Base-by-base conservation (phyloP, 2,888 invertebrate genomes). In the Parnassius orleans region DNA sequence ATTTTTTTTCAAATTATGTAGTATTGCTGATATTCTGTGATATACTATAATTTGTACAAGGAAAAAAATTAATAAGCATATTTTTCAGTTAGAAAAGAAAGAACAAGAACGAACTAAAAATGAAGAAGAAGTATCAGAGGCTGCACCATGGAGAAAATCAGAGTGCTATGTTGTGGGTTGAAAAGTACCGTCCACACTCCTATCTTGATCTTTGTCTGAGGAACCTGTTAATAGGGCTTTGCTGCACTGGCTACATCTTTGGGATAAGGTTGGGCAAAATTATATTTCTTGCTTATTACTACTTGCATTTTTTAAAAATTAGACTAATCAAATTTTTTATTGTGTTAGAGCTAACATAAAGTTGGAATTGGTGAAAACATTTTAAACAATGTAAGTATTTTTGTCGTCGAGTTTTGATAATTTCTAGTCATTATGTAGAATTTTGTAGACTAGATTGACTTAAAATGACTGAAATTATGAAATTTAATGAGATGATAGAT, bases 171-270 rank as follows among this genome's bases (percentile, higher is more conserved):
- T 86, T 99, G 2, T 99, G 98, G 99, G 98, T 98, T 2, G 98
- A 99, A 78, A 95, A 97, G 78, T 99, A 98, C 81, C 94, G 95
- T 69, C 99, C 99, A 0, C 93, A 92, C 63, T 94, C 93, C 42
- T 99, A 98, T 78, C 86, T 96, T 24, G 98, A 99, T 73, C 89
- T 99, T 86, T 99, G 10, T 98, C 98, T 58, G 98, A 99, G 79
- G 99, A 99, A 90, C 94, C 95, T 41, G 96, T 97, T 0, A 99
- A 99, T 79, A 93, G 98, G 57, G 94, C 95, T 0, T 87, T 99
- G 65, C 87, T 99, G 19, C 95, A 95, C 71, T 99, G 99, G 99
- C 82, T 99, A 9, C 99, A 98, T 89, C 93, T 98, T 75, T 99
- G 99, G 99, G 99, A 99, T 81, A 98, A 97, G 92, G 94, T 96